Evolutionary conservation across 2,888 invertebrate genomes (phyloP), one percentile per base, ranked within the genome.

Genomic region (Salpingus planirostris): DNA sequence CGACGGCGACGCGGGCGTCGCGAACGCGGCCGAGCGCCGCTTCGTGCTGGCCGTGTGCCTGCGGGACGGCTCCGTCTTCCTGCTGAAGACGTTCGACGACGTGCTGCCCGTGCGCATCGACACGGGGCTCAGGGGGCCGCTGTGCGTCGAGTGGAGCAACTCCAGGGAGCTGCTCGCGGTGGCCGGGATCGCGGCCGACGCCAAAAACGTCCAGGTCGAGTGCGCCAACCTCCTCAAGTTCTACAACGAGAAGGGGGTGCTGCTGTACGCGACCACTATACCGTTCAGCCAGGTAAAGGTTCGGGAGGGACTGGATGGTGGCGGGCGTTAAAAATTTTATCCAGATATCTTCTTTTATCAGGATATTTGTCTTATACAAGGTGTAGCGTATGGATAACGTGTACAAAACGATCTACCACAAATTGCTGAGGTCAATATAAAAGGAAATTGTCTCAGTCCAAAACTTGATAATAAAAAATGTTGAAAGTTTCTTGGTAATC

Each of bases 121-220:
- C 54, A 93, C 93, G 0, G 80, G 80, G n/a, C 67, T 88, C 38
- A 74, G 80, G 50, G 84, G 85, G 11, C 83, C 85, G 5, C 65
- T 89, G 44, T 81, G 85, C 49, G 87, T 95, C 74, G 95, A 96
- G 67, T 96, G 96, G 96, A 92, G 92, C 39, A 95, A 93, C 64
- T 91, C 91, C 2, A 79, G 91, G 15, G 90, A 92, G 59, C 68
- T 92, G 31, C 69, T 96, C 38, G 95, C 93, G 0, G 90, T 95
- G 1, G 92, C 91, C 26, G 95, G 96, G n/a, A 42, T 57, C 1
- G 76, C 78, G 8, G 61, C 74, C n/a, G 57, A 49, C 57, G 58
- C 58, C 7, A 47, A 57, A 35, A 39, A 44, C 5, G 33, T 46
- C 23, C 64, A 67, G 24, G 60, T 66, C 26, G 74, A 83, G 36